Percentiles rank a stretch among this genome's conserved stretches.
Conservation (phyloP, 2,888 invertebrate genomes). For the Helicoverpa assulta region DNA sequence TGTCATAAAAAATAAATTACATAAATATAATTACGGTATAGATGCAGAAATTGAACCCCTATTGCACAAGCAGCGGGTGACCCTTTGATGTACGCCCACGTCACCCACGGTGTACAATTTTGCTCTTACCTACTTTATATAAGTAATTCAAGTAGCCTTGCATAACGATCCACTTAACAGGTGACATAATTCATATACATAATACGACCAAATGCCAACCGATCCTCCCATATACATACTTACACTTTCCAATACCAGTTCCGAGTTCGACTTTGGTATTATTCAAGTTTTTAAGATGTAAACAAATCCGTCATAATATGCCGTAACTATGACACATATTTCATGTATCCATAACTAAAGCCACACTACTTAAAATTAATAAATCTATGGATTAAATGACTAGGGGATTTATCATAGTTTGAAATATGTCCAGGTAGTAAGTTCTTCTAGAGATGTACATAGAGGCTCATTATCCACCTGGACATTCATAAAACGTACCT, state of each 20-base stretch:
- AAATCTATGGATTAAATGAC: conserved; percentile 1
- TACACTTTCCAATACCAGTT: conserved; percentile 62
- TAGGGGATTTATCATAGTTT: neutral
- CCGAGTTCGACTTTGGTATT: conserved; percentile 28
- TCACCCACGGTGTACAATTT: conserved; percentile 39
- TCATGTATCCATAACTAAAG: too few relatives aligned
- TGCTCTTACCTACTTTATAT: conserved; percentile 73
- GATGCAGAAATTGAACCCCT: conserved; percentile 20
- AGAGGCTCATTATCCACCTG: too few relatives aligned
- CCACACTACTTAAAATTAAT: too few relatives aligned
- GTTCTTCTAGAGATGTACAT: neutral
- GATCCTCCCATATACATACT: conserved; percentile 25
- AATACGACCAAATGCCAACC: conserved; percentile 52
- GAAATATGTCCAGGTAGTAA: too few relatives aligned
- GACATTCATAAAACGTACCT: too few relatives aligned
- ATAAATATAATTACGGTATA: neutral
- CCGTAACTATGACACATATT: conserved; percentile 30
- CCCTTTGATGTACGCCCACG: conserved; percentile 30
- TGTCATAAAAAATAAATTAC: conserved; percentile 33
- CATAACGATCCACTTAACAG: conserved; percentile 66
- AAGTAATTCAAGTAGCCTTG: conserved; percentile 66
- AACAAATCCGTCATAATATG: conserved; percentile 41
- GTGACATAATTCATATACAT: conserved; percentile 74
- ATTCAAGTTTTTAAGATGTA: conserved; percentile 39
- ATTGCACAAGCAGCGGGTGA: conserved; percentile 19